phyloP scores from a whole-genome alignment of 2,797 vertebrate species.

The Caiman crocodilus region DNA sequence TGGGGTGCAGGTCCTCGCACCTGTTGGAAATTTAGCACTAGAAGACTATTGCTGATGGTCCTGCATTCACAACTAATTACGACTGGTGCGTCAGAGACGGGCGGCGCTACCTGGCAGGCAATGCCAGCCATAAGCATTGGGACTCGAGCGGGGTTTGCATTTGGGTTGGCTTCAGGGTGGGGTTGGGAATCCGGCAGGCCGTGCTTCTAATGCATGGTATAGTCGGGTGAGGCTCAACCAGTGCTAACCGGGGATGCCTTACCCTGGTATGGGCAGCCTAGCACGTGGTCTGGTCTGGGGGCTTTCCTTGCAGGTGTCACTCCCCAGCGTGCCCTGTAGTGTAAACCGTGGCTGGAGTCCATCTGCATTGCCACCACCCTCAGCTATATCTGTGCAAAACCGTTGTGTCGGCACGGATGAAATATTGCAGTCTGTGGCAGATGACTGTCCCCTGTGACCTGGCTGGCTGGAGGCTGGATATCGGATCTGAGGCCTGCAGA shows the following conservation, averaged over 20 bases:
- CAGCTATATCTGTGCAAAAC: not conserved
- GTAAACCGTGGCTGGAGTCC: not conserved
- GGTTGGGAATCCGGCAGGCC: not conserved
- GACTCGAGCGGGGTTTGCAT: no score
- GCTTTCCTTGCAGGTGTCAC: not conserved
- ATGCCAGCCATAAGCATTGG: no score
- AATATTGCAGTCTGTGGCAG: not conserved
- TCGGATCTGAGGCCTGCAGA: not conserved
- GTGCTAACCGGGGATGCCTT: no score
- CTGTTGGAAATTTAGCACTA: rapidly evolving
- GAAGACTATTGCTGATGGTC: rapidly evolving
- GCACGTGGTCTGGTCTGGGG: not conserved
- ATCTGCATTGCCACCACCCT: not conserved
- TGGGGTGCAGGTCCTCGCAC: not conserved
- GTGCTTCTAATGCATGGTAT: not conserved
- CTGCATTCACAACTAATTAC: not conserved
- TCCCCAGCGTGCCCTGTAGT: not conserved
- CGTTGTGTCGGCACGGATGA: not conserved
- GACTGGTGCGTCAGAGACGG: not conserved
- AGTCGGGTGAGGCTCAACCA: not conserved
- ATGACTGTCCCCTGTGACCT: no score
- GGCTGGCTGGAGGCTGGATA: not conserved
- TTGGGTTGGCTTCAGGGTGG: not conserved
- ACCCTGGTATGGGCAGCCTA: not conserved
- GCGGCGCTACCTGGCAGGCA: no score